These are phyloP conservation scores for Pardosa pseudoannulata DNA, from an alignment of 2,888 invertebrate genomes.

Conservation along the genomic window DNA sequence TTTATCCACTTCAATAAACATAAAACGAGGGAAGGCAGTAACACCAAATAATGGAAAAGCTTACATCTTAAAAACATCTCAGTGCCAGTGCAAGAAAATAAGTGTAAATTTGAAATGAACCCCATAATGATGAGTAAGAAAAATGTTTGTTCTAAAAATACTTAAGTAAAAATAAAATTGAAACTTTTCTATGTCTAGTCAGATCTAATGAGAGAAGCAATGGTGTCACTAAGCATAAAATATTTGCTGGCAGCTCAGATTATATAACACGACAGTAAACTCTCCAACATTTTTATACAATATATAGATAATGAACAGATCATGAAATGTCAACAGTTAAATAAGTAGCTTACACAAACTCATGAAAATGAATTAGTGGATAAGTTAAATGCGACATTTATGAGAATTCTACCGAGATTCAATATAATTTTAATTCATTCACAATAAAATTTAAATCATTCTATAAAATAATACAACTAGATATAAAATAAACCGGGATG, in stretches of 20 bases:
- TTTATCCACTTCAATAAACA: no score
- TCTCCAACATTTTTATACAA: constrained; percentile 65
- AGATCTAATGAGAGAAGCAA: constrained; percentile 70
- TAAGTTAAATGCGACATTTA: not conserved
- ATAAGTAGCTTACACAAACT: constrained; percentile 22
- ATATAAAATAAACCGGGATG: not conserved
- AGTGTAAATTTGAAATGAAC: constrained; percentile 16
- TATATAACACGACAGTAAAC: constrained; percentile 60
- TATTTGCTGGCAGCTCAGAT: constrained; percentile 60
- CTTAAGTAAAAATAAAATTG: constrained; percentile 39
- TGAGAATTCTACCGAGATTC: not conserved
- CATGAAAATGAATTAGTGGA: not conserved
- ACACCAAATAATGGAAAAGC: not conserved
- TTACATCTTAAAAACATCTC: constrained; percentile 5
- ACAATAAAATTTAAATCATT: not conserved
- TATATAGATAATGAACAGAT: constrained; percentile 48
- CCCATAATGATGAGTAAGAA: not conserved
- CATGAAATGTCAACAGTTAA: constrained; percentile 52
- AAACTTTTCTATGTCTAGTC: constrained; percentile 32
- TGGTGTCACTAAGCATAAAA: constrained; percentile 58
- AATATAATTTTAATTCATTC: not conserved
- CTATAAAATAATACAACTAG: not conserved
- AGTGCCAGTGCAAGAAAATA: constrained; percentile 17
- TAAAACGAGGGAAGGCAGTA: not conserved
- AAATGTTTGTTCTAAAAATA: constrained; percentile 25